phyloP scores from a whole-genome alignment of 2,888 invertebrate genomes.

The Mythimna vitellina region DNA sequence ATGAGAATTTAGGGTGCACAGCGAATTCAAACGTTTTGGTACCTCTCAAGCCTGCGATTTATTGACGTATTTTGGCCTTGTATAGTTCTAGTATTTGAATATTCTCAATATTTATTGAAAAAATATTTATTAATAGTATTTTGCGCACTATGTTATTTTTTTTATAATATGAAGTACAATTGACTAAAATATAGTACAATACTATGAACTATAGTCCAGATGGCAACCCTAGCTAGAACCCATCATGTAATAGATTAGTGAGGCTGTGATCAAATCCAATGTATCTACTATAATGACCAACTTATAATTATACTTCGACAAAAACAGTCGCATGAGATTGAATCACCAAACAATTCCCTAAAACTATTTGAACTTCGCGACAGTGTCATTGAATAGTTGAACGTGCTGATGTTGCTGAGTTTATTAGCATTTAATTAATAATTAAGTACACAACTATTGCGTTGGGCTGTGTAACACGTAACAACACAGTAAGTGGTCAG shows the following conservation, averaged over 20 bases:
- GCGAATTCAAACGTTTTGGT: too few species aligned
- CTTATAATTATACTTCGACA: background rate
- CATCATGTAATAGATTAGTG: background rate
- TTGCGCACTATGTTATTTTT: too few species aligned
- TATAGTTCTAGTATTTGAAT: too few species aligned
- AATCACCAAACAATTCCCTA: background rate
- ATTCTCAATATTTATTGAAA: too few species aligned
- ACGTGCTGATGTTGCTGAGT: background rate
- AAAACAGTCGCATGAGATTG: background rate
- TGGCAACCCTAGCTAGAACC: too few species aligned
- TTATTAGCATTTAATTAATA: slow-evolving; percentile 17
- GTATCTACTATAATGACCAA: background rate
- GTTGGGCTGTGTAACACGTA: slow-evolving; percentile 37
- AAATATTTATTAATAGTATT: too few species aligned
- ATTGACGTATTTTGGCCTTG: too few species aligned
- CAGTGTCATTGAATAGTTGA: slow-evolving; percentile 5
- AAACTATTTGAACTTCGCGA: background rate
- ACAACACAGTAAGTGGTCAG: slow-evolving; percentile 20
- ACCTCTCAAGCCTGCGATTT: too few species aligned
- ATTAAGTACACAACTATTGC: slow-evolving; percentile 9
- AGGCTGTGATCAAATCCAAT: background rate
- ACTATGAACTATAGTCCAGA: too few species aligned
- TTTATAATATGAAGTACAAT: too few species aligned
- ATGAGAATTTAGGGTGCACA: too few species aligned
- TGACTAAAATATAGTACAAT: too few species aligned